phyloP scores from a whole-genome alignment of 2,113 vertebrate species.

The Gadus chalcogrammus region DNA sequence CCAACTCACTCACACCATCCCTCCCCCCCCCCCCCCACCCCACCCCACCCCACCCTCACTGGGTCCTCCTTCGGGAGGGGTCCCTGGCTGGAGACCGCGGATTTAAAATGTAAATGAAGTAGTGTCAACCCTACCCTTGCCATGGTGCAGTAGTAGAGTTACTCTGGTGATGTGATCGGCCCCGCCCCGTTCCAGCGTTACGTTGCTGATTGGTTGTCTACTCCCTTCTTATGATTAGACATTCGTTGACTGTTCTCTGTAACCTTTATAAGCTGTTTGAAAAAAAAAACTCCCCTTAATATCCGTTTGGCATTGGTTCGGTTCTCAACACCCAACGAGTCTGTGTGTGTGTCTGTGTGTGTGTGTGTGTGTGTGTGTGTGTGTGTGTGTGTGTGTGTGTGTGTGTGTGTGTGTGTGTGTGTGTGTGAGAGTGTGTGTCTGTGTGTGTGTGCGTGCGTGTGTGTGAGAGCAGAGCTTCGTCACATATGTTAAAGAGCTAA shows the following conservation, averaged over 20 bases:
- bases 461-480: background rate
- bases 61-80: conserved; percentile 77
- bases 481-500: too few species aligned
- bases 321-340: conserved; percentile 56
- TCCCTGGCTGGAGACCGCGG: conserved; percentile 76
- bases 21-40: conserved; percentile 9
- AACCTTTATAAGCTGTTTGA: conserved; percentile 33
- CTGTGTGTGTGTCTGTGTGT: conserved; percentile 4
- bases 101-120: conserved; percentile 73
- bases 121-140: conserved; percentile 69
- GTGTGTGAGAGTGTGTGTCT: background rate
- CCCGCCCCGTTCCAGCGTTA: conserved; percentile 32
- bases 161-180: conserved; percentile 46
- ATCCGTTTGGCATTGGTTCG: conserved; percentile 17
- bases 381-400: conserved; percentile 6
- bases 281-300: background rate
- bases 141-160: conserved; percentile 69
- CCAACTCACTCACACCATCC: background rate
- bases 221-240: conserved; percentile 44
- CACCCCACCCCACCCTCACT: conserved; percentile 49
- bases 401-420: conserved; percentile 3
- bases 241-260: conserved; percentile 44
- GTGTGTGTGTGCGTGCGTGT: background rate
- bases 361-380: conserved; percentile 8
- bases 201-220: conserved; percentile 47